Evolutionary conservation across 2,888 invertebrate genomes (phyloP), one percentile per base, ranked within the genome.

Genomic region (Cordilura impudica): DNA sequence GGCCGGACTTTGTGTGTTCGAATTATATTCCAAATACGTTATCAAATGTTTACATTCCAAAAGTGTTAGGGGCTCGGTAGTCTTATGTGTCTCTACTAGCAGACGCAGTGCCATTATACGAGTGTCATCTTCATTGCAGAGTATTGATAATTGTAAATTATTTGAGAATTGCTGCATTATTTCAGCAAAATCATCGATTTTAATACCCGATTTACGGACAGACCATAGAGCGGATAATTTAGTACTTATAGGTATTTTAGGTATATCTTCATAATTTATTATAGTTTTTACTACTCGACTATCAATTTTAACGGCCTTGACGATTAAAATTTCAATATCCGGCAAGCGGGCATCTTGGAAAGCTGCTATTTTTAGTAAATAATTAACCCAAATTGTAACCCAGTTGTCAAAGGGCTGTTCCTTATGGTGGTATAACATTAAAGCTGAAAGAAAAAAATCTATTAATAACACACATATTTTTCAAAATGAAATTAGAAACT

Each of bases 61-160:
- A 0, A 86, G 71, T 0, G 91, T 87, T 81, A 95, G 92, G 10
- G 90, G 82, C 85, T 95, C 94, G 1, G 96, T 95, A 1, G 93
- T 93, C 87, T 94, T 95, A 61, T 93, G 93, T 0, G 93, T 94
- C 84, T 96, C 95, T 61, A 94, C 93, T 31, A 97, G 87, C 18
- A 96, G 89, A 0, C 93, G 92, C 60, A 96, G 90, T 0, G 93
- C 92, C 81, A 94, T 91, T 6, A 95, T 89, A 23, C 96, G 91
- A 1, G 94, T 92, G 93, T 96, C 86, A 53, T 89, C 88, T 29
- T 86, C 84, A 56, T 84, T 83, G 0, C 86, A 86, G 0, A 92
- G 90, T 26, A 94, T 91, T 3, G 93, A 93, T 61, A 87, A 21
- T 91, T 87, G 67, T 93, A 90, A 51, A 91, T 87, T 45, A 91